Evolutionary conservation across 2,797 vertebrate species (phyloP).

Genomic region (Lepilemur septentrionalis): DNA sequence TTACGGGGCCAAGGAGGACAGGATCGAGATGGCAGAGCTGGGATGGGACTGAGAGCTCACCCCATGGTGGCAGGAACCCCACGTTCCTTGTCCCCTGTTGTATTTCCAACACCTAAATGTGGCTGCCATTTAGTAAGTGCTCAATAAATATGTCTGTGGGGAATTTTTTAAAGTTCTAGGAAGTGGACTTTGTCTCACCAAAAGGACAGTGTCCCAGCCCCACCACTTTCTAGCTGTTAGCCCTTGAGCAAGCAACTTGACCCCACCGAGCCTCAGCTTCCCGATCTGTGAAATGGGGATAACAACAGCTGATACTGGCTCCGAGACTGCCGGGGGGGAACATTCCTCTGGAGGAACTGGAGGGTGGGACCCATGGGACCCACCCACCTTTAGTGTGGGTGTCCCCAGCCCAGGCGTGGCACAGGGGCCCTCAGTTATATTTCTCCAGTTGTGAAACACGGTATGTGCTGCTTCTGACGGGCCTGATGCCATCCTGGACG

Average conservation of each 20-base stretch:
- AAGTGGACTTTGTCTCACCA: neutral
- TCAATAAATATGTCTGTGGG: neutral
- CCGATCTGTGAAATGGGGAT: neutral
- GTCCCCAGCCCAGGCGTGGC: neutral
- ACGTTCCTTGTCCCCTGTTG: neutral
- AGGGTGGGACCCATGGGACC: too few relatives aligned
- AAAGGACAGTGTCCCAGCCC: neutral
- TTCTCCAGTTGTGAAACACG: too few relatives aligned
- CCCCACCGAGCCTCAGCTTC: neutral
- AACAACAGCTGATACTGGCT: neutral
- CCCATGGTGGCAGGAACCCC: rapidly evolving
- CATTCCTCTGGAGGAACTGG: neutral
- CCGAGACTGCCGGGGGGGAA: neutral
- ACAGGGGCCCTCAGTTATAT: neutral
- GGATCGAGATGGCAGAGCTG: neutral
- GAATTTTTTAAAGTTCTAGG: too few relatives aligned
- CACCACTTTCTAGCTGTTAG: neutral
- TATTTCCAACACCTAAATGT: too few relatives aligned
- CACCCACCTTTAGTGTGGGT: too few relatives aligned
- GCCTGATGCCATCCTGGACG: rapidly evolving
- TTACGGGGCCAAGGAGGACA: neutral
- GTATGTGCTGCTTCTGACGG: neutral
- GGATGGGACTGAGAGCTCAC: rapidly evolving
- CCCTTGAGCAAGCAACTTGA: neutral
- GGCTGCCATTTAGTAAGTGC: neutral